phyloP scores from a whole-genome alignment of 2,888 invertebrate species.

The Dryadula phaetusa region DNA sequence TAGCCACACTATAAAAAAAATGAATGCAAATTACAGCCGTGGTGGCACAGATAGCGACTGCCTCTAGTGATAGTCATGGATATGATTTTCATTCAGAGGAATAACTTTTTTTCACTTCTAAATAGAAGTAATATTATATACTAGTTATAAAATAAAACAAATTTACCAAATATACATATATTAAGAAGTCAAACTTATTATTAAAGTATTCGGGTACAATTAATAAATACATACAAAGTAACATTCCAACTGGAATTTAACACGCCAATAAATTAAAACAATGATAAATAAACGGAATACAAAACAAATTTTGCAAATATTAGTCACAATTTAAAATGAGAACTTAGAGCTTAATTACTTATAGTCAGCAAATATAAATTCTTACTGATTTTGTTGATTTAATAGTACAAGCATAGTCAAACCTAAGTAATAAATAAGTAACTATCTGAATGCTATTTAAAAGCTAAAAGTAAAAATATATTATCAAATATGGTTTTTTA shows the following conservation, averaged over 20 bases:
- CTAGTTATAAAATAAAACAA: too few relatives aligned
- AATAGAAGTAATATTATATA: too few relatives aligned
- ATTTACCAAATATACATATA: conserved; percentile 5
- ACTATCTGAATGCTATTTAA: neutral
- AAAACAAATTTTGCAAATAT: conserved; percentile 33
- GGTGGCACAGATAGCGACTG: too few relatives aligned
- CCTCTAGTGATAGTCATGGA: too few relatives aligned
- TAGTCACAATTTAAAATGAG: neutral
- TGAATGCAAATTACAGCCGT: too few relatives aligned
- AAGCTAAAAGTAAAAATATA: neutral
- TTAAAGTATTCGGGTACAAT: conserved; percentile 2
- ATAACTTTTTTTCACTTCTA: too few relatives aligned
- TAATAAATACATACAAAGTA: conserved; percentile 29
- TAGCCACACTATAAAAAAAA: too few relatives aligned
- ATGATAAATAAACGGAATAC: conserved; percentile 38
- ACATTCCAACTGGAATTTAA: conserved; percentile 32
- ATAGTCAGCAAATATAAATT: neutral
- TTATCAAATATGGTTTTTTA: neutral
- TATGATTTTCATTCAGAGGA: too few relatives aligned
- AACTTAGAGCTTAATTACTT: neutral
- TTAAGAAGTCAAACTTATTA: conserved; percentile 25
- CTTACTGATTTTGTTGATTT: conserved; percentile 4
- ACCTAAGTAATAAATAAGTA: conserved; percentile 7
- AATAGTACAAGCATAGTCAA: neutral
- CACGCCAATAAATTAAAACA: conserved; percentile 42